Evolutionary conservation across 2,888 invertebrate genomes (phyloP).

Genomic region (Formica aserva): DNA sequence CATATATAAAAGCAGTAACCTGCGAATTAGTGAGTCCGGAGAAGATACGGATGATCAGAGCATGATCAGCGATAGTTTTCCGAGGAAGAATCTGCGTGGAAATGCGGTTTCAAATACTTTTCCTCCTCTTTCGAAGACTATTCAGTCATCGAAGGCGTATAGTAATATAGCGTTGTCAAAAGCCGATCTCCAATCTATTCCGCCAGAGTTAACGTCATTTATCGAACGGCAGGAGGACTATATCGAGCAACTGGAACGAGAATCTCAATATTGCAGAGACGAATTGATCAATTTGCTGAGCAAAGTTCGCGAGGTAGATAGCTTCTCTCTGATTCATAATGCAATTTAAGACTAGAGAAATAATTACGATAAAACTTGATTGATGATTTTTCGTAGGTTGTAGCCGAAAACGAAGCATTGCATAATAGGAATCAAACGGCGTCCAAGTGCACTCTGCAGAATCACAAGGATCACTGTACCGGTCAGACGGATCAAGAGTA

Average conservation of each 20-base stretch:
- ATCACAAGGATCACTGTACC: constrained; percentile 74
- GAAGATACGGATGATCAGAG: constrained; percentile 88
- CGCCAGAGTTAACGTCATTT: constrained; percentile 91
- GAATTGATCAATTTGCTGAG: constrained; percentile 92
- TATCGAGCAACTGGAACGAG: constrained; percentile 94
- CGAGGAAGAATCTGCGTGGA: constrained; percentile 68
- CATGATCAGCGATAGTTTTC: constrained; percentile 84
- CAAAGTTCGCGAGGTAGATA: constrained; percentile 91
- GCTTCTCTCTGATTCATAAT: background rate
- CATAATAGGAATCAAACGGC: constrained; percentile 92
- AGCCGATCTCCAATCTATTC: constrained; percentile 75
- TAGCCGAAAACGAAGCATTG: constrained; percentile 93
- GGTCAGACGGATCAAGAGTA: constrained; percentile 43
- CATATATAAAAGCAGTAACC: constrained; percentile 71
- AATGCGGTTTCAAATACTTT: constrained; percentile 62
- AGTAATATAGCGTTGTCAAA: constrained; percentile 71
- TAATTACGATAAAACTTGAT: background rate
- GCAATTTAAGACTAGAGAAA: background rate
- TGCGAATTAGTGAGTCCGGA: constrained; percentile 85
- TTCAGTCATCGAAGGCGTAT: constrained; percentile 66
- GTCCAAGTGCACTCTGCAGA: constrained; percentile 88
- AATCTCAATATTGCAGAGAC: constrained; percentile 93
- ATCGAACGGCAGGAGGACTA: constrained; percentile 95
- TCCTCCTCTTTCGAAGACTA: constrained; percentile 65
- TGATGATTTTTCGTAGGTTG: constrained; percentile 85